Evolutionary conservation across 64 coral and sea anemone genomes (phyloP).

Genomic region (Stichodactyla helianthus): DNA sequence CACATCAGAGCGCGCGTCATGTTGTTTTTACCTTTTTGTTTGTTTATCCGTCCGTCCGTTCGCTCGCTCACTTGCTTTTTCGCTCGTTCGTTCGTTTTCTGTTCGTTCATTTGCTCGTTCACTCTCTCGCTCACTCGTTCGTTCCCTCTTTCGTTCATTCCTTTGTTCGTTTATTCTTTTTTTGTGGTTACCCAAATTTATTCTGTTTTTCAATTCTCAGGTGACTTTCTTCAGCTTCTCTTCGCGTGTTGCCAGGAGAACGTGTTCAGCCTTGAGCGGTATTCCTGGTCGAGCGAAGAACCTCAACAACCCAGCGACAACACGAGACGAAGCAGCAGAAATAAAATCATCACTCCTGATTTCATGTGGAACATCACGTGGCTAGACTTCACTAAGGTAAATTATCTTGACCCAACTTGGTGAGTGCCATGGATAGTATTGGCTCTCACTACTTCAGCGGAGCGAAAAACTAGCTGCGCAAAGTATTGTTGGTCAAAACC

Average conservation of each 20-base stretch:
- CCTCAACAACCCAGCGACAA: neutral
- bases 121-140: neutral
- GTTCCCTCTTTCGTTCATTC: neutral
- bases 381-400: constrained; percentile 90
- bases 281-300: constrained; percentile 33
- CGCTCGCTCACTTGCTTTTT: too few species aligned
- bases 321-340: constrained; percentile 59
- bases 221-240: constrained; percentile 90
- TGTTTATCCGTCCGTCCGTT: neutral
- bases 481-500: too few species aligned
- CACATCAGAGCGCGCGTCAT: neutral
- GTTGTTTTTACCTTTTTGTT: neutral
- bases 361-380: constrained; percentile 99
- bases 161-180: neutral
- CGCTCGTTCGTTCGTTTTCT: neutral
- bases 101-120: neutral
- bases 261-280: constrained; percentile 72
- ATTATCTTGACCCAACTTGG: too few species aligned
- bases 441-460: too few species aligned
- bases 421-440: too few species aligned
- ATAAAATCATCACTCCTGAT: constrained; percentile 59
- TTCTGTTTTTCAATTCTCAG: constrained; percentile 29
- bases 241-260: constrained; percentile 95
- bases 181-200: neutral
- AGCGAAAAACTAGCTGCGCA: too few species aligned